Evolutionary conservation across 2,113 vertebrate genomes (phyloP).

Genomic region (Scomber japonicus): DNA sequence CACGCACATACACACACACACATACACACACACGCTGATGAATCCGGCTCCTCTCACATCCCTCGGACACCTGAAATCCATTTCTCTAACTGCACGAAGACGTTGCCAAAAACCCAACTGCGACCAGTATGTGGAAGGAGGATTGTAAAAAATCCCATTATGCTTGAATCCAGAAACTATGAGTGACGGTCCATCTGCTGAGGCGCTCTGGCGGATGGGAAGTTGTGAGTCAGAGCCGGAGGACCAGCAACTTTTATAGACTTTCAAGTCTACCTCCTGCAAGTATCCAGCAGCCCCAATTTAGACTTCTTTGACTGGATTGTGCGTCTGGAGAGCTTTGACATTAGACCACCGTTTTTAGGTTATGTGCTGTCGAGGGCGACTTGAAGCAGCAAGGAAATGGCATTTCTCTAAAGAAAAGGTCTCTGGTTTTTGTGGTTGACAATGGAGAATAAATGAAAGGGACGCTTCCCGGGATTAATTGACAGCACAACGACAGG

Average conservation of each 20-base stretch:
- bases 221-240: slow-evolving; percentile 73
- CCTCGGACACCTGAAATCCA: slow-evolving; percentile 61
- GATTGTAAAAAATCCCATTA: slow-evolving; percentile 7
- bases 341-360: slow-evolving; percentile 35
- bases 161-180: slow-evolving; percentile 49
- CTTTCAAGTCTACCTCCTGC: slow-evolving; percentile 66
- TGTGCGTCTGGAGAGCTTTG: slow-evolving; percentile 43
- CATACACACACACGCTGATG: slow-evolving; percentile 3
- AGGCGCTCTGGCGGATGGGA: slow-evolving; percentile 60
- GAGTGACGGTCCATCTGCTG: slow-evolving; percentile 51
- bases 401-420: slow-evolving; percentile 71
- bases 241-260: slow-evolving; percentile 83
- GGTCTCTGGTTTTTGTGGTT: slow-evolving; percentile 63
- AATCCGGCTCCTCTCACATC: slow-evolving; percentile 43
- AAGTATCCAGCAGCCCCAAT: slow-evolving; percentile 46
- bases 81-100: slow-evolving; percentile 61
- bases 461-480: slow-evolving; percentile 75
- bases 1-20: neutral
- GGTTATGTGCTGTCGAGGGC: slow-evolving; percentile 71
- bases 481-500: slow-evolving; percentile 84
- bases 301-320: slow-evolving; percentile 63
- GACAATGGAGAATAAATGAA: slow-evolving; percentile 85
- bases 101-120: slow-evolving; percentile 48
- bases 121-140: slow-evolving; percentile 36
- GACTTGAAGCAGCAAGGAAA: slow-evolving; percentile 71